Percentiles rank a stretch among this genome's conserved stretches.
phyloP scores from a whole-genome alignment of 35 echinoderm and acorn worm species.

The Strongylocentrotus purpuratus region DNA sequence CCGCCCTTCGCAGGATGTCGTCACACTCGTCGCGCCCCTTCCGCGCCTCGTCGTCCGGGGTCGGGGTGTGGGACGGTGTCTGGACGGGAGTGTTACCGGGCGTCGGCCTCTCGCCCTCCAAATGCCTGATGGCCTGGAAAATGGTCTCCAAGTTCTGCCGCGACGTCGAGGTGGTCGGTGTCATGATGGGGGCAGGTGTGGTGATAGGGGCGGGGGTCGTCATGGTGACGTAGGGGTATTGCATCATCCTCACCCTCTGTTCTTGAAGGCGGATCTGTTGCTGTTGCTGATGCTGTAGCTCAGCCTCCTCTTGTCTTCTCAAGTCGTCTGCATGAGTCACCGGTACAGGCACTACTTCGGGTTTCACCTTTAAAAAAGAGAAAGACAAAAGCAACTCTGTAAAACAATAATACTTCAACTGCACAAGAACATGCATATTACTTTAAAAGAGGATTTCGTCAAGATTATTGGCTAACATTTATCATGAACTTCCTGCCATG shows the following conservation, averaged over 20 bases:
- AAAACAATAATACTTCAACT: neutral
- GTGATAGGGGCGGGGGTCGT: slow-evolving; percentile 25
- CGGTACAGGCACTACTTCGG: neutral
- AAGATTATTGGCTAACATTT: neutral
- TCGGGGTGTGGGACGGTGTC: slow-evolving; percentile 88
- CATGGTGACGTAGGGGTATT: slow-evolving; percentile 52
- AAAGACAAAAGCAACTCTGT: neutral
- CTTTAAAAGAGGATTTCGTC: neutral
- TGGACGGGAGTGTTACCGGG: slow-evolving; percentile 86
- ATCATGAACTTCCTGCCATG: neutral
- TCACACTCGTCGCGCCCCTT: slow-evolving; percentile 68
- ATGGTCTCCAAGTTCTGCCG: slow-evolving; percentile 95
- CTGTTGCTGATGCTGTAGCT: slow-evolving; percentile 40
- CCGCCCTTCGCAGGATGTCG: slow-evolving; percentile 44
- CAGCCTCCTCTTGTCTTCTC: neutral
- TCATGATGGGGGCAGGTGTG: slow-evolving; percentile 60
- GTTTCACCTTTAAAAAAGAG: neutral
- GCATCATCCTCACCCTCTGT: slow-evolving; percentile 61
- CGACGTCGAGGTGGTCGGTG: slow-evolving; percentile 72
- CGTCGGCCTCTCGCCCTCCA: slow-evolving; percentile 79
- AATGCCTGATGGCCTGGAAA: slow-evolving; percentile 90
- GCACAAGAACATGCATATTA: neutral
- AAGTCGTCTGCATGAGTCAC: neutral
- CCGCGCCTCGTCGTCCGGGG: slow-evolving; percentile 80
- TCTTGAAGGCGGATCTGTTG: slow-evolving; percentile 52